Percentiles rank a stretch among this genome's conserved stretches.
phyloP scores from a whole-genome alignment of 1,140 invertebrate species.

The Drosophila sulfurigaster region DNA sequence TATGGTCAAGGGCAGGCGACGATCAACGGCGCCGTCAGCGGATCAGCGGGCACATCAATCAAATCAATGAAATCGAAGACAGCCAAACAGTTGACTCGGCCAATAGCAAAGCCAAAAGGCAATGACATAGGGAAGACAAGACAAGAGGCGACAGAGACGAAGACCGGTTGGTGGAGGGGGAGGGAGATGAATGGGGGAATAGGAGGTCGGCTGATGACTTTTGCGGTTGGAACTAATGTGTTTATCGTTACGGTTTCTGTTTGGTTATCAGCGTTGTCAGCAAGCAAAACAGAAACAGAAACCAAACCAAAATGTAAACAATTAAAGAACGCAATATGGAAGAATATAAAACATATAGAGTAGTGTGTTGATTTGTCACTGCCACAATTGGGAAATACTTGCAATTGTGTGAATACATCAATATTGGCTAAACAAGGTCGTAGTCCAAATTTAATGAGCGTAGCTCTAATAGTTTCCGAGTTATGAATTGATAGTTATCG shows the following conservation, averaged over 20 bases:
- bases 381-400: constrained; percentile 7
- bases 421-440: neutral
- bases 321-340: constrained; percentile 14
- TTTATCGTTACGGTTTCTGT: constrained; percentile 54
- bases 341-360: neutral
- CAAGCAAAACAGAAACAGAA: constrained; percentile 37
- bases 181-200: neutral
- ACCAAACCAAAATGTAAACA: constrained; percentile 29
- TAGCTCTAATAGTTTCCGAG: neutral
- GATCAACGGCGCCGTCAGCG: constrained; percentile 55
- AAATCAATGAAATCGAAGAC: constrained; percentile 79
- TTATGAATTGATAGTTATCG: constrained; percentile 1
- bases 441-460: neutral
- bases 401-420: neutral
- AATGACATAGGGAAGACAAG: neutral
- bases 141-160: neutral
- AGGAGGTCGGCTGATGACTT: constrained; percentile 55
- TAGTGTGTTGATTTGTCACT: constrained; percentile 12
- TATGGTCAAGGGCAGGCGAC: constrained; percentile 70
- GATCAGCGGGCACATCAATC: constrained; percentile 79
- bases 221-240: constrained; percentile 60
- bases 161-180: neutral
- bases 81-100: constrained; percentile 40
- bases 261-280: constrained; percentile 40
- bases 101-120: constrained; percentile 16